These are phyloP conservation scores for Dipodomys merriami DNA, from an alignment of 2,113 vertebrate genomes.

Conservation along the genomic window DNA sequence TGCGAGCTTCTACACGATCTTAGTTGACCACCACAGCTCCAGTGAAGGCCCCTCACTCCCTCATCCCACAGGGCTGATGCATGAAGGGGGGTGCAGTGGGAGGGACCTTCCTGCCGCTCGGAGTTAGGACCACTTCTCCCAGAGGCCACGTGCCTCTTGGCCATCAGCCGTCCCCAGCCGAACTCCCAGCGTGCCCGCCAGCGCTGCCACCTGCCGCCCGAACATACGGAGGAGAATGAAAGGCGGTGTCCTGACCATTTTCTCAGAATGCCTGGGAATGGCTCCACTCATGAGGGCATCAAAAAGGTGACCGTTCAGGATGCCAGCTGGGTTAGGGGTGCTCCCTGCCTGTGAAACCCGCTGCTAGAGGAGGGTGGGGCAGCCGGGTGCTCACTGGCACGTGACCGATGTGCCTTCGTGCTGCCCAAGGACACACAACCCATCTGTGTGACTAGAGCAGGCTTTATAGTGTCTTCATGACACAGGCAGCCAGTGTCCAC, in stretches of 20 bases:
- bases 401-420: not conserved
- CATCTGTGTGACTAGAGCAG: not conserved
- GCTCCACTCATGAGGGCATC: not conserved
- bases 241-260: rapidly evolving
- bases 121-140: rapidly evolving
- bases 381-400: rapidly evolving
- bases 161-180: rapidly evolving
- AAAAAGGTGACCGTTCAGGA: not conserved
- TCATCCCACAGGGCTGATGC: not conserved
- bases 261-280: not conserved
- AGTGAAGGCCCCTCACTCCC: rapidly evolving
- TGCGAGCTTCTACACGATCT: not conserved
- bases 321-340: not conserved
- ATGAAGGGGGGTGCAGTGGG: not conserved
- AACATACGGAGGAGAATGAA: not conserved
- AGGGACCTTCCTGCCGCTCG: not conserved
- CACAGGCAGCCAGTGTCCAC: not conserved
- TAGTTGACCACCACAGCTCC: rapidly evolving
- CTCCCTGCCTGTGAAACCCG: not conserved
- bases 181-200: rapidly evolving
- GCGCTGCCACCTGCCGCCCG: not conserved
- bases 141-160: not conserved
- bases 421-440: not conserved
- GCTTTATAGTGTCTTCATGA: not conserved
- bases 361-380: not conserved